Evolutionary conservation across 2,113 vertebrate genomes (phyloP), one percentile per base, ranked within the genome.

Genomic region (Aleadryas rufinucha): DNA sequence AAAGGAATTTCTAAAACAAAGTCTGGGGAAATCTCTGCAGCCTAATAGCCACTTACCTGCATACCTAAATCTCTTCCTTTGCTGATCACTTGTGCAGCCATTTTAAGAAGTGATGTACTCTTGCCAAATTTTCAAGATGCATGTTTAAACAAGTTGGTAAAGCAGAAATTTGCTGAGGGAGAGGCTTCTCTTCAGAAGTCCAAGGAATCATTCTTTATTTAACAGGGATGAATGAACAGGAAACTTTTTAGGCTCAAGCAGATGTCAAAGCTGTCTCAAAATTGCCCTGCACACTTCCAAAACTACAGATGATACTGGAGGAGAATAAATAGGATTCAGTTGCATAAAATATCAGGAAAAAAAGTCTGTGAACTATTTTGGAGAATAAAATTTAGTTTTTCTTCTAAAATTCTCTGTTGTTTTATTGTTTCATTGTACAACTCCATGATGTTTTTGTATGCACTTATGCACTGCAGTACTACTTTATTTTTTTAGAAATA

Each of bases 381-480:
- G 19, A 21, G 27, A 49, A 23, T 1, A 56, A 71, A 82, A 63
- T n/a, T 0, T 7, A 5, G 4, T 42, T 77, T 60, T n/a, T 41
- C 7, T 12, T 50, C 20, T 56, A 7, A 68, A 79, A 3, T 30
- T 72, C 11, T 63, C 3, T 41, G 7, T 20, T 87, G 27, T 35
- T 76, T 65, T 93, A 8, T 45, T 52, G 11, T 44, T 78, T 75
- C 11, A 37, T 37, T 47, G 7, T 14, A 52, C 16, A 77, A 8
- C 4, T 16, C 2, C 31, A 11, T 52, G 9, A 35, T 45, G 8
- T 30, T 79, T 87, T 5, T 64, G 3, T 41, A 52, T 35, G 9
- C 11, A 56, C 5, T 2, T n/a, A 33, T 0, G 3, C 8, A 27
- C 9, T 19, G 4, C 3, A 11, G 23, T 33, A 15, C 3, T 14